These are phyloP conservation scores for Baryphthengus martii DNA, from an alignment of 2,113 vertebrate genomes.

Conservation along the genomic window DNA sequence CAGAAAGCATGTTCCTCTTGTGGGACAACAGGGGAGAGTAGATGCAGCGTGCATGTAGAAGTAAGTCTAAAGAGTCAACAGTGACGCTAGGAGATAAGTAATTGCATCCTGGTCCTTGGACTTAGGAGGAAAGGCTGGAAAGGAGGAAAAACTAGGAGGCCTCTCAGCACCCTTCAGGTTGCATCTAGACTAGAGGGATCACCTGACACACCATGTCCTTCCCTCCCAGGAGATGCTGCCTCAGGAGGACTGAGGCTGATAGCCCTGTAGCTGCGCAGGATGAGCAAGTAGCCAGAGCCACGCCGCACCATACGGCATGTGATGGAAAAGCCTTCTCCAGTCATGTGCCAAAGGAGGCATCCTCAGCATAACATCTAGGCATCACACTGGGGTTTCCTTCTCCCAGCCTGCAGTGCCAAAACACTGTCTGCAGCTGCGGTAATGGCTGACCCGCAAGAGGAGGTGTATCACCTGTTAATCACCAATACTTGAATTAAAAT, in stretches of 20 bases:
- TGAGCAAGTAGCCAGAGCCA: background rate
- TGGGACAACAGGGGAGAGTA: background rate
- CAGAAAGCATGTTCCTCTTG: background rate
- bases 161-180: background rate
- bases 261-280: background rate
- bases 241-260: background rate
- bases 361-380: background rate
- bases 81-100: background rate
- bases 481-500: background rate
- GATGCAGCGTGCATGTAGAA: background rate
- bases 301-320: rapidly evolving
- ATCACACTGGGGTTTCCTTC: background rate
- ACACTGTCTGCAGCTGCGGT: background rate
- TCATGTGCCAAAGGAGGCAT: background rate
- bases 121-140: background rate
- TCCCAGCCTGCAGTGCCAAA: background rate
- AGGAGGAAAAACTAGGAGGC: background rate
- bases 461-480: background rate
- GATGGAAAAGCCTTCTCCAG: background rate
- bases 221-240: background rate
- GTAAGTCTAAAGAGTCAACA: background rate
- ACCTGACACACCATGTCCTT: background rate
- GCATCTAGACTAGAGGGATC: background rate
- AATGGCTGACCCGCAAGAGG: background rate
- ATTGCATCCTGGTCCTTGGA: background rate